phyloP scores from a whole-genome alignment of 53 echinoderm and acorn worm species.

The Arbacia lixula region DNA sequence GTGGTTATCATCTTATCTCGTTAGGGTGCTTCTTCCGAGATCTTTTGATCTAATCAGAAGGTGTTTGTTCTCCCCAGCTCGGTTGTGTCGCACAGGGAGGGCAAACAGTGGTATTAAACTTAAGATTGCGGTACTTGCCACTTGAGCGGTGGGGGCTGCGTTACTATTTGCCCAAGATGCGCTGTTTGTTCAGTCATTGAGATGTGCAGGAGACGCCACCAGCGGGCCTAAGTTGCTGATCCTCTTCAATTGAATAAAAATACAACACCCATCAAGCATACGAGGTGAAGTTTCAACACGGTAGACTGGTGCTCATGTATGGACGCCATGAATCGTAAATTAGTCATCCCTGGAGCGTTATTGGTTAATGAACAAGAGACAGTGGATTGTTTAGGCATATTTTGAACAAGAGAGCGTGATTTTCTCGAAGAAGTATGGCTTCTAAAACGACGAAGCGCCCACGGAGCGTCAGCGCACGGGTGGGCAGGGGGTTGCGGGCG shows the following conservation, averaged over 20 bases:
- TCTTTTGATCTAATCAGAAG: constrained; percentile 39
- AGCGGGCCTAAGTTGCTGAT: no score
- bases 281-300: no score
- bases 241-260: constrained; percentile 4
- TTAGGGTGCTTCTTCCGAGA: background rate
- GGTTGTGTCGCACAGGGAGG: background rate
- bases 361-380: no score
- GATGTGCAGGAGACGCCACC: constrained; percentile 3
- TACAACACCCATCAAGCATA: no score
- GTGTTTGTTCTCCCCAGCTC: background rate
- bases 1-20: background rate
- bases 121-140: constrained; percentile 12
- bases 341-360: no score
- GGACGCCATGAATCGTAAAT: no score
- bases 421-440: background rate
- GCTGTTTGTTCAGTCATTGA: constrained; percentile 21
- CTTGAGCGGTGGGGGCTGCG: constrained; percentile 7
- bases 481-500: constrained; percentile 21
- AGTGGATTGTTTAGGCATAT: background rate
- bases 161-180: constrained; percentile 27
- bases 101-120: constrained; percentile 22
- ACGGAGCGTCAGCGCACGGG: constrained; percentile 45
- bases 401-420: background rate
- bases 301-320: no score
- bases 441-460: background rate